Evolutionary conservation across 2,888 invertebrate genomes (phyloP).

Genomic region (Leptura quadrifasciata): DNA sequence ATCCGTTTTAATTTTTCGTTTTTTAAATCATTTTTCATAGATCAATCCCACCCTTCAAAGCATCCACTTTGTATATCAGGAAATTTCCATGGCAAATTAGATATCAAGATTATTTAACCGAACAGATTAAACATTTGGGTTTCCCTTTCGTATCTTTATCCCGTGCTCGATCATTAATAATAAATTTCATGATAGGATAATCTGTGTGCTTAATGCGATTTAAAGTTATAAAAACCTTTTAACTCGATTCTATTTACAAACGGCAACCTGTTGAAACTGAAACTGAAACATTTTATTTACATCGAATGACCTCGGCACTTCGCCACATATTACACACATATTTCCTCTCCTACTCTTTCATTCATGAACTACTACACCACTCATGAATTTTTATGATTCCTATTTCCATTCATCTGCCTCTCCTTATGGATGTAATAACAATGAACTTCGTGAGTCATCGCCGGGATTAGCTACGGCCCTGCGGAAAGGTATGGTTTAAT

Average conservation of each 20-base stretch:
- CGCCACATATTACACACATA: constrained; percentile 55
- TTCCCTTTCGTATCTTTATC: constrained; percentile 1
- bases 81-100: constrained; percentile 16
- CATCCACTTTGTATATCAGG: not conserved
- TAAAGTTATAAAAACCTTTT: constrained; percentile 59
- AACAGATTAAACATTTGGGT: constrained; percentile 10
- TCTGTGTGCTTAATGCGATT: constrained; percentile 58
- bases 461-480: not conserved
- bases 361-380: constrained; percentile 59
- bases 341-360: constrained; percentile 59
- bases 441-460: constrained; percentile 38
- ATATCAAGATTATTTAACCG: not conserved
- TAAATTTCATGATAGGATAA: constrained; percentile 24
- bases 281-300: constrained; percentile 66
- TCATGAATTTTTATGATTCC: constrained; percentile 60
- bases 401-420: constrained; percentile 50
- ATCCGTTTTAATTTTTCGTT: no score
- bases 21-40: no score
- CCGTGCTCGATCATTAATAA: constrained; percentile 24
- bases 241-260: constrained; percentile 63
- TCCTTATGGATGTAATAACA: constrained; percentile 46
- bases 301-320: constrained; percentile 60
- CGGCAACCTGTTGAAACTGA: constrained; percentile 67
- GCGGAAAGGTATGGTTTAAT: constrained; percentile 6
- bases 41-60: not conserved